Evolutionary conservation across 2,113 vertebrate genomes (phyloP).

Genomic region (Crocuta crocuta): DNA sequence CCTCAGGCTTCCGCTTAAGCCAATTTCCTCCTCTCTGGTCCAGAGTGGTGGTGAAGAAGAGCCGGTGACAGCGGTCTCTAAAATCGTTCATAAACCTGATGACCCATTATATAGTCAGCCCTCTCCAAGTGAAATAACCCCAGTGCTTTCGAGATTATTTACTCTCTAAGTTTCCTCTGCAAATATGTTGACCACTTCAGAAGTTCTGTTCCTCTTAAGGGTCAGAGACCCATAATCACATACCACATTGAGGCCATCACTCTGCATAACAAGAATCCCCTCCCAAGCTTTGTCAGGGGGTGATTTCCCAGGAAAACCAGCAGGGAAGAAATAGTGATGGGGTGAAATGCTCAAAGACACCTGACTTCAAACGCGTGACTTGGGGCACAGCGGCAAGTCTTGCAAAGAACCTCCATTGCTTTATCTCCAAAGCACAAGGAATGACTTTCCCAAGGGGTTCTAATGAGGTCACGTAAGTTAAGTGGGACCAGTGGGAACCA

Average conservation of each 20-base stretch:
- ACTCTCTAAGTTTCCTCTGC: background rate
- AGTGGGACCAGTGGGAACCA: background rate
- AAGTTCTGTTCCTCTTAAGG: background rate
- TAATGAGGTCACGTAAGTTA: background rate
- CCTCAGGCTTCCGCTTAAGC: background rate
- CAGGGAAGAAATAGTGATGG: background rate
- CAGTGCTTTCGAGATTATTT: background rate
- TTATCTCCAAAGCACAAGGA: background rate
- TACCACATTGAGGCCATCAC: fast-evolving
- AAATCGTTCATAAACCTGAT: conserved; percentile 50
- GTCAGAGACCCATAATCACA: background rate
- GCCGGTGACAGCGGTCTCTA: conserved; percentile 36
- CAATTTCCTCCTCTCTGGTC: conserved; percentile 25
- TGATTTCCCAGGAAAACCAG: background rate
- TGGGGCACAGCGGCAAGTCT: background rate
- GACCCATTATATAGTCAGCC: conserved; percentile 22
- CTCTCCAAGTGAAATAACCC: conserved; percentile 16
- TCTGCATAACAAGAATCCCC: background rate
- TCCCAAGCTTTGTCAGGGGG: background rate
- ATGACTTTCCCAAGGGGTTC: background rate
- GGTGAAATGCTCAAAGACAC: background rate
- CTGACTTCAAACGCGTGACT: background rate
- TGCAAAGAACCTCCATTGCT: background rate
- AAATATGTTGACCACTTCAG: background rate
- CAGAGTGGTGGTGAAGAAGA: conserved; percentile 54